A percentile compares a stretch with the other conserved stretches of the same genome.
Evolutionary conservation across 2,888 invertebrate genomes (phyloP).

Genomic region (Laothoe populi): DNA sequence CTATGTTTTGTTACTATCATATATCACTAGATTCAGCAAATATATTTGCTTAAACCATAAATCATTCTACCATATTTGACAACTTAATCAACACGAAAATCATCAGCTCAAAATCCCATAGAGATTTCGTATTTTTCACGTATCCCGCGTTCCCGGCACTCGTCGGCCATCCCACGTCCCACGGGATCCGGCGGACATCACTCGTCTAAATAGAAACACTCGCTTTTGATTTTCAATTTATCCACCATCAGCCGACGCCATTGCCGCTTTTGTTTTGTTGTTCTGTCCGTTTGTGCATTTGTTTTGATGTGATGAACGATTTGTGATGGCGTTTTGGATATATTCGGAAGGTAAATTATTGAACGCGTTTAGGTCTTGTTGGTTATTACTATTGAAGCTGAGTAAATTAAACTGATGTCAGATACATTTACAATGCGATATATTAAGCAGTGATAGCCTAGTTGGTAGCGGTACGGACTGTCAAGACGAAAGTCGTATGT

Average conservation of each 20-base stretch:
- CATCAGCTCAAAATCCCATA: background rate
- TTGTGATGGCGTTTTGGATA: conserved; percentile 16
- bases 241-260: conserved; percentile 49
- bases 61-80: conserved; percentile 1
- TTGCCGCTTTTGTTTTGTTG: conserved; percentile 58
- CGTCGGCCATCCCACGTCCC: conserved; percentile 51
- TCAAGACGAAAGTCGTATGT: too few relatives aligned
- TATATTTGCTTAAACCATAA: background rate
- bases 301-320: conserved; percentile 16
- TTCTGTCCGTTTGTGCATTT: conserved; percentile 15
- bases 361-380: too few relatives aligned
- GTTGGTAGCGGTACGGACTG: too few relatives aligned
- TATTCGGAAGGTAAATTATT: background rate
- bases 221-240: conserved; percentile 75
- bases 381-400: too few relatives aligned
- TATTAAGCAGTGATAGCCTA: too few relatives aligned
- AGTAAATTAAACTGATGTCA: too few relatives aligned
- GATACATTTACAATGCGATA: too few relatives aligned
- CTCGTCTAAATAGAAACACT: conserved; percentile 58
- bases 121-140: background rate
- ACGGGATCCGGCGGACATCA: conserved; percentile 48
- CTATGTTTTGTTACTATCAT: too few relatives aligned
- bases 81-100: conserved; percentile 3
- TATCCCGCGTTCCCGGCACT: conserved; percentile 67
- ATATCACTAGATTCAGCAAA: too few relatives aligned